Conservation (phyloP, 64 coral and sea anemone genomes). For the Hydrozoanthus tunicans region DNA sequence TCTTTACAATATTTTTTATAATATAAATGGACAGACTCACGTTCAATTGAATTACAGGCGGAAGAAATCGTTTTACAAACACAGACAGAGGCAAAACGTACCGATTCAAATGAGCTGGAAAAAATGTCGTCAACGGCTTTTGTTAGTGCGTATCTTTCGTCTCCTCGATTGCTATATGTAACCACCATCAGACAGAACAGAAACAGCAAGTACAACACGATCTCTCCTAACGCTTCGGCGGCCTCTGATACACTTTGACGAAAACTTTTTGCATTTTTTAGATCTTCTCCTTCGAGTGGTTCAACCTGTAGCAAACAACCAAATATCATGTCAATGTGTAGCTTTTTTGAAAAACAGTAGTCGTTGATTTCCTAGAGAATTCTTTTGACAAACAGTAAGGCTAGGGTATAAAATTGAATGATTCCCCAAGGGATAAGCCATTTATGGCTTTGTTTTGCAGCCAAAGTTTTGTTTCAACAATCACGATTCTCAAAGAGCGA, state of each 20-base stretch:
- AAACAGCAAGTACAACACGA: slow-evolving; percentile 66
- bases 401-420: too few species aligned
- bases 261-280: slow-evolving; percentile 52
- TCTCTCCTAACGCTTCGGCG: slow-evolving; percentile 58
- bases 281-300: slow-evolving; percentile 70
- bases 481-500: too few species aligned
- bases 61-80: background rate
- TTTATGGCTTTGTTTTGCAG: too few species aligned
- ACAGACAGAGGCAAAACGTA: background rate
- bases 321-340: too few species aligned
- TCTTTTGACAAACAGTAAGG: too few species aligned
- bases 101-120: slow-evolving; percentile 74
- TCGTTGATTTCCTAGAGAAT: too few species aligned
- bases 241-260: slow-evolving; percentile 69
- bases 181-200: slow-evolving; percentile 74
- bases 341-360: too few species aligned
- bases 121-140: slow-evolving; percentile 68
- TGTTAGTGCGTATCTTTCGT: slow-evolving; percentile 78
- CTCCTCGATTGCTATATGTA: slow-evolving; percentile 76
- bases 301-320: slow-evolving; percentile 17
- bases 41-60: background rate
- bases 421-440: too few species aligned
- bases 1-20: background rate
- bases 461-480: too few species aligned
- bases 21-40: too few species aligned